A percentile compares a stretch with the other conserved stretches of the same genome.
These are phyloP conservation scores for Eulemur mongoz DNA, from an alignment of 2,797 vertebrate species.

Conservation along the genomic window DNA sequence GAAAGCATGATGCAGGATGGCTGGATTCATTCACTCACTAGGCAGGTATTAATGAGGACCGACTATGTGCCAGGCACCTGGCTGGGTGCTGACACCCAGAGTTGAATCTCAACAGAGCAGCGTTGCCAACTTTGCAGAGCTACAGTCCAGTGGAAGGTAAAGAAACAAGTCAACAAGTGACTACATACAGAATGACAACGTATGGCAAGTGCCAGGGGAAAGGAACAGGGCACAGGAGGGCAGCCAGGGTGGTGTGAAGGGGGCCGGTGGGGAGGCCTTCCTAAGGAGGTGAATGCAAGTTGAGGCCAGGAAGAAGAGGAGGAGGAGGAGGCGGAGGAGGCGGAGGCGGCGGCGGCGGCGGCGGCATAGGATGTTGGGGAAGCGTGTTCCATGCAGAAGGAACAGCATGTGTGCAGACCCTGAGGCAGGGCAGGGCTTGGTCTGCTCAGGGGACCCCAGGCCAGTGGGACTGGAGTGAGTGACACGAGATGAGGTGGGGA, in stretches of 20 bases:
- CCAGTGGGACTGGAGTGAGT: neutral
- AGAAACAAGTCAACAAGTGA: neutral
- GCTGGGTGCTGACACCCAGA: neutral
- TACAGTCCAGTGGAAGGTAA: neutral
- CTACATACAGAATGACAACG: neutral
- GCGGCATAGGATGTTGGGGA: neutral
- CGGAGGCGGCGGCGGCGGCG: neutral
- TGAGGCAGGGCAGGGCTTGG: neutral
- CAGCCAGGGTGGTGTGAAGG: too few relatives aligned
- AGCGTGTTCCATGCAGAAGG: neutral
- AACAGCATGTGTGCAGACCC: neutral
- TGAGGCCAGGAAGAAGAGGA: neutral
- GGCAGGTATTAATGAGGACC: neutral
- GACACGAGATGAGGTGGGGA: neutral
- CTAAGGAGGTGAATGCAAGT: neutral
- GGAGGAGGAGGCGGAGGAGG: neutral
- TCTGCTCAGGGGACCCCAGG: neutral
- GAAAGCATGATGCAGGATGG: neutral
- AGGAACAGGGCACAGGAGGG: neutral
- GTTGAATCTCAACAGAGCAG: neutral
- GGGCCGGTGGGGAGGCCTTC: fast-evolving
- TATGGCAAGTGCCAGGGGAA: fast-evolving
- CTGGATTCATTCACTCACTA: neutral
- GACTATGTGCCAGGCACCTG: neutral
- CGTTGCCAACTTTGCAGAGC: neutral